Conservation (phyloP, 2,888 invertebrate genomes). For the Gymnoscelis rufifasciata region DNA sequence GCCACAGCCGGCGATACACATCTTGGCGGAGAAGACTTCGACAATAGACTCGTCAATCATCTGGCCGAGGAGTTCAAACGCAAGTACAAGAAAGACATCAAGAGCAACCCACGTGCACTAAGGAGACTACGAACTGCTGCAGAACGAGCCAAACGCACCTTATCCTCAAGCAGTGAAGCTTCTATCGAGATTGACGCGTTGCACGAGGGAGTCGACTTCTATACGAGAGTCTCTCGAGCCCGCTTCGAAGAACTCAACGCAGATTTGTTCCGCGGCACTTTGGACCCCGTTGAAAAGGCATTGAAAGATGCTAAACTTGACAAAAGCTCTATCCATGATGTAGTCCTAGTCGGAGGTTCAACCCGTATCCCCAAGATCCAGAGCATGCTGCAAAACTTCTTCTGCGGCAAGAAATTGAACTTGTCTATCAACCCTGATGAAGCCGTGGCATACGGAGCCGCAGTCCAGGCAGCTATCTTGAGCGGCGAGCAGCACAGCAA, state of each 20-base stretch:
- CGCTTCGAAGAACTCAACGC: conserved; percentile 87
- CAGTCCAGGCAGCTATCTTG: conserved; percentile 85
- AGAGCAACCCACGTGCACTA: conserved; percentile 82
- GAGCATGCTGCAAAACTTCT: conserved; percentile 85
- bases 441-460: conserved; percentile 88
- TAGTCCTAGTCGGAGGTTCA: conserved; percentile 90
- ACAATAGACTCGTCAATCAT: conserved; percentile 82
- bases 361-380: conserved; percentile 90
- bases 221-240: conserved; percentile 84
- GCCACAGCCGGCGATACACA: conserved; percentile 92
- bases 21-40: conserved; percentile 86
- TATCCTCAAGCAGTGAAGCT: conserved; percentile 87
- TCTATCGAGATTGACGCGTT: conserved; percentile 87
- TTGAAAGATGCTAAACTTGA: conserved; percentile 88
- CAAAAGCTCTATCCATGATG: conserved; percentile 86
- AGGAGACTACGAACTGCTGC: conserved; percentile 86
- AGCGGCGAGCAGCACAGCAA: conserved; percentile 85
- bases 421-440: conserved; percentile 89
- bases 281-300: conserved; percentile 88
- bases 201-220: conserved; percentile 84
- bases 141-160: conserved; percentile 86
- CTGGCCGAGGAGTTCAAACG: conserved; percentile 85
- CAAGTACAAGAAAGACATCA: conserved; percentile 84
- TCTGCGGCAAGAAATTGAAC: conserved; percentile 85
- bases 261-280: conserved; percentile 84